Evolutionary conservation across 2,797 vertebrate species (phyloP).

Genomic region (Sylvilagus floridanus): DNA sequence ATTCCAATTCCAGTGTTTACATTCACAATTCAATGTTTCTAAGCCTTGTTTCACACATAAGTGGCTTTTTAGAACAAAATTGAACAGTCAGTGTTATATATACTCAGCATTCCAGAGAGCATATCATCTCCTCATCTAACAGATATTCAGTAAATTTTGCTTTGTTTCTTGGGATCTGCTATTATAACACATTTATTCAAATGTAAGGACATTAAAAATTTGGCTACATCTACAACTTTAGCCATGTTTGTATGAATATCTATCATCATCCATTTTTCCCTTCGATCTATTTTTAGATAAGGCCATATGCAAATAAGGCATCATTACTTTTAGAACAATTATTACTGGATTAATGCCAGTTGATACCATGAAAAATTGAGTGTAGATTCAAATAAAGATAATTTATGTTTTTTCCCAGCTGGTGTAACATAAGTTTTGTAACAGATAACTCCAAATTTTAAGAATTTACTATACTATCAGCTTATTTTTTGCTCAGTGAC

Average conservation of each 20-base stretch:
- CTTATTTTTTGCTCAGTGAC: neutral
- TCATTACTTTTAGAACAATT: neutral
- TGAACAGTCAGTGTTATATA: neutral
- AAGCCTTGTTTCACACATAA: neutral
- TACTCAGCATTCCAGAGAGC: neutral
- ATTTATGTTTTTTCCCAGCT: neutral
- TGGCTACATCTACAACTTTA: neutral
- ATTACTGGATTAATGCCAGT: neutral
- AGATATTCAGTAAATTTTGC: neutral
- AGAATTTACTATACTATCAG: neutral
- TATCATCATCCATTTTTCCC: neutral
- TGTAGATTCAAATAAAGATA: neutral
- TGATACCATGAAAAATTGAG: neutral
- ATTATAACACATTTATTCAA: neutral
- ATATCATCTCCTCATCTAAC: neutral
- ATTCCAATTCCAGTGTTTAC: neutral
- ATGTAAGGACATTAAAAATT: neutral
- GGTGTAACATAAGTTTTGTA: neutral
- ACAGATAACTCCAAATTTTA: neutral
- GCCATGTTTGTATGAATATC: neutral
- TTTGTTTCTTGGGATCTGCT: neutral
- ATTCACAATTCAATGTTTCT: conserved; percentile 5
- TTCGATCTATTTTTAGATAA: neutral
- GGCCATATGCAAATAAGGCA: neutral
- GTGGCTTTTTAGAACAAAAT: neutral